These are phyloP conservation scores for Drosophila sp. DNA, from an alignment of 1,140 invertebrate species.

Conservation along the genomic window DNA sequence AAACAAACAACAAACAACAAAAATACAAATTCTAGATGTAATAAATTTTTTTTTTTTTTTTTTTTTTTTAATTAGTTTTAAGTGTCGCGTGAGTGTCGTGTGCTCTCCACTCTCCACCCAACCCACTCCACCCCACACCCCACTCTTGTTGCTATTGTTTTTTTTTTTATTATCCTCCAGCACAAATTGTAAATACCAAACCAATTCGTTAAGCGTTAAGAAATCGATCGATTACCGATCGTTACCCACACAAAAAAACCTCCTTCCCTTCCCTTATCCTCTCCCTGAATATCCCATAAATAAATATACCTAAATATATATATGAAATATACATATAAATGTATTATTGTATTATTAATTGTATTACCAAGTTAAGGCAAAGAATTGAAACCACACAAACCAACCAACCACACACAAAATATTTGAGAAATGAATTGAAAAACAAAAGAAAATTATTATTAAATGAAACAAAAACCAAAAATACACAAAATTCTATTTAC, in stretches of 20 bases:
- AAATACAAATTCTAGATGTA: constrained; percentile 64
- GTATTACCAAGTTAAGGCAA: constrained; percentile 67
- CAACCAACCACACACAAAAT: constrained; percentile 56
- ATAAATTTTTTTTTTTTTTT: constrained; percentile 45
- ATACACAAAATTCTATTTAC: constrained; percentile 8
- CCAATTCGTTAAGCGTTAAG: constrained; percentile 56
- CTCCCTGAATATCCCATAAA: constrained; percentile 39
- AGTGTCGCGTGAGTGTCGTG: constrained; percentile 44
- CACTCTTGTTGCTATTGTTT: constrained; percentile 46
- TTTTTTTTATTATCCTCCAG: constrained; percentile 55
- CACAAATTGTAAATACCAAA: constrained; percentile 73
- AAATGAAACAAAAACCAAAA: constrained; percentile 15
- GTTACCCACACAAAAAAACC: not conserved
- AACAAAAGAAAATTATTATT: constrained; percentile 11
- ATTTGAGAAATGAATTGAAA: constrained; percentile 56
- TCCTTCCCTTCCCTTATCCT: constrained; percentile 18
- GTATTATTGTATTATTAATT: constrained; percentile 80
- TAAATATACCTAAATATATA: constrained; percentile 14
- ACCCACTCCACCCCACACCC: not conserved
- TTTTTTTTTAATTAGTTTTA: constrained; percentile 74
- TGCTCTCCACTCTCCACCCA: constrained; percentile 31
- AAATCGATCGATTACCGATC: not conserved
- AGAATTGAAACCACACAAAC: constrained; percentile 38
- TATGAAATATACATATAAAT: constrained; percentile 51
- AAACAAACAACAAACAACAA: constrained; percentile 17